These are phyloP conservation scores for Proisotoma minuta DNA, from an alignment of 2,888 invertebrate species.

Conservation along the genomic window DNA sequence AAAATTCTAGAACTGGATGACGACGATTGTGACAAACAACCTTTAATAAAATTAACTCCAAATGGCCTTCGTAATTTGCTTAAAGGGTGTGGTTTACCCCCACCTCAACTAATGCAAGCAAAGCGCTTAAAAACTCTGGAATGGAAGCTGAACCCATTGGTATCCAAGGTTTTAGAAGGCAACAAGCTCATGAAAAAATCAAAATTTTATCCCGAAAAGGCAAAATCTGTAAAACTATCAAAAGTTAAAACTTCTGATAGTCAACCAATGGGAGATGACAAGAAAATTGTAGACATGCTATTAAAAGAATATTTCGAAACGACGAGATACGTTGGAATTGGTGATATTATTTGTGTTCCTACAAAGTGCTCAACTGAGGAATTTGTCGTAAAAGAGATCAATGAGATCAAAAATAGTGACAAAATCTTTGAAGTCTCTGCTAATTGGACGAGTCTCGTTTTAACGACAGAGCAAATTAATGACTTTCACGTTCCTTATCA, in stretches of 20 bases:
- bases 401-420: neutral
- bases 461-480: neutral
- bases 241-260: neutral
- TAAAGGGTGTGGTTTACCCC: conserved; percentile 5
- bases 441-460: neutral
- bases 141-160: neutral
- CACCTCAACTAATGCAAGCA: neutral
- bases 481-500: neutral
- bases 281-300: too few species aligned
- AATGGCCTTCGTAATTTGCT: conserved; percentile 12
- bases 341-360: neutral
- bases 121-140: neutral
- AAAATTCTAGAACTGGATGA: neutral
- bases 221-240: conserved; percentile 10
- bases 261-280: neutral
- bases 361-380: neutral
- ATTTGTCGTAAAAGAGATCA: conserved; percentile 5
- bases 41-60: conserved; percentile 16
- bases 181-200: neutral
- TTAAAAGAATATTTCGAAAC: conserved; percentile 1
- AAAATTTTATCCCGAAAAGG: neutral
- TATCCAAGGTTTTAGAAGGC: neutral
- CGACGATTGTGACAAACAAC: neutral
- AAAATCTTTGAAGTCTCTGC: neutral
- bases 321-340: neutral